Base-by-base conservation (phyloP, 2,113 vertebrate species). In the pig (Sus scrofa) region DNA sequence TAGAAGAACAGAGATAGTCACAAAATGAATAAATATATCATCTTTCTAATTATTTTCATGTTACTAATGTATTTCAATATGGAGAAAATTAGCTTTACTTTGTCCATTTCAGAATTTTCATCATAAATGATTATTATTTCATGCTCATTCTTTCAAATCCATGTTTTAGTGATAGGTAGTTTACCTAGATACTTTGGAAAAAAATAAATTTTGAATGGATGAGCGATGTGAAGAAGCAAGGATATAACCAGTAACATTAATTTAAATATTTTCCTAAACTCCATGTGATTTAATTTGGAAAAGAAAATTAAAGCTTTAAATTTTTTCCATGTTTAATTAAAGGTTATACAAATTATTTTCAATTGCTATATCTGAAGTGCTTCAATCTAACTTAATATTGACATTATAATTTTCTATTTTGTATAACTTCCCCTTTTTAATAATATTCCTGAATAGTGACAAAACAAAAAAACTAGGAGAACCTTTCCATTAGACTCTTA, bases 371-470 rank as follows among this genome's bases (percentile, higher is more conserved):
- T 83, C 91, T 94, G 94, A 79, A 56, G 70, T 92, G 56, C 18
- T 95, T 92, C 6, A 92, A 2, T 84, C 34, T 96, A 56, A 24
- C 74, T 87, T 96, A 88, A 79, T 79, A 39, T 84, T 97, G 83
- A 81, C 22, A 70, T 19, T 44, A 18, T 2, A 70, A 3, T 86
- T 78, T 84, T n/a, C 14, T 91, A 83, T 32, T 62, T 68, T 56
- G 77, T 88, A 22, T 1, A 26, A 20, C 74, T 0, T 13, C 18
- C 63, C 65, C 37, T 26, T 86, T 95, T 95, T 52, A 79, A 54
- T 39, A 94, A 7, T 2, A 85, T 87, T 85, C 14, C 58, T 58
- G 32, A 20, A 44, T 44, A 93, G 1, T 12, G 67, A 58, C 8
- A 92, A 94, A 52, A 37, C 18, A 89, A 50, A 77, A 16, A 44